These are phyloP conservation scores for Tetrao urogallus DNA, from an alignment of 2,113 vertebrate species.

Conservation along the genomic window DNA sequence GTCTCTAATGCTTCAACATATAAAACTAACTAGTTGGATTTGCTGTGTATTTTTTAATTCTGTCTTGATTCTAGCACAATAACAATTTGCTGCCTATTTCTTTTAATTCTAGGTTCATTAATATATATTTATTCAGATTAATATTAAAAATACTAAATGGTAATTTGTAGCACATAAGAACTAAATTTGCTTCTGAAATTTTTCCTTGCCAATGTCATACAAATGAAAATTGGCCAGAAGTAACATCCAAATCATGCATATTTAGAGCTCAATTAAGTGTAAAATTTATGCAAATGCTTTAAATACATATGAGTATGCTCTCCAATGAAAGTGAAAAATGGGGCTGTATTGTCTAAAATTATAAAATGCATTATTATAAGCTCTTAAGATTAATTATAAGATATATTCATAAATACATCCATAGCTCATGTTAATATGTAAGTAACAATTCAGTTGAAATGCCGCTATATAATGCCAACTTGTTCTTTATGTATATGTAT, in stretches of 20 bases:
- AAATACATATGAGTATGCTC: not conserved
- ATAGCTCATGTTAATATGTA: not conserved
- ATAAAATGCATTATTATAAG: not conserved
- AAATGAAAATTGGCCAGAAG: conserved; percentile 27
- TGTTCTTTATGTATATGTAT: not conserved
- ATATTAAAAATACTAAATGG: not conserved
- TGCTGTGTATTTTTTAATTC: conserved; percentile 9
- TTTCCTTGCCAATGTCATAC: conserved; percentile 2
- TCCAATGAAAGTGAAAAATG: not conserved
- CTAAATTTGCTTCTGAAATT: conserved; percentile 18
- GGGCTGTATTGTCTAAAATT: not conserved
- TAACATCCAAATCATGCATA: conserved; percentile 41
- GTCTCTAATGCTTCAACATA: not conserved
- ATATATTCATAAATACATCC: not conserved
- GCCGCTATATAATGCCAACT: not conserved
- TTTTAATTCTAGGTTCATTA: conserved; percentile 4
- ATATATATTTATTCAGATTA: not conserved
- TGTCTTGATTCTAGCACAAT: not conserved
- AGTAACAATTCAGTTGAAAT: not conserved
- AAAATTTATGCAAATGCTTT: conserved; percentile 51
- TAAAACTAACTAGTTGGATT: not conserved
- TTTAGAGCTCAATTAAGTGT: conserved; percentile 50
- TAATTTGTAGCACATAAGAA: not conserved
- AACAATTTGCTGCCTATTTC: not conserved
- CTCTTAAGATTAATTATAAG: not conserved